Conservation (phyloP, 2,888 invertebrate genomes). For the Didymodactylos carnosus region DNA sequence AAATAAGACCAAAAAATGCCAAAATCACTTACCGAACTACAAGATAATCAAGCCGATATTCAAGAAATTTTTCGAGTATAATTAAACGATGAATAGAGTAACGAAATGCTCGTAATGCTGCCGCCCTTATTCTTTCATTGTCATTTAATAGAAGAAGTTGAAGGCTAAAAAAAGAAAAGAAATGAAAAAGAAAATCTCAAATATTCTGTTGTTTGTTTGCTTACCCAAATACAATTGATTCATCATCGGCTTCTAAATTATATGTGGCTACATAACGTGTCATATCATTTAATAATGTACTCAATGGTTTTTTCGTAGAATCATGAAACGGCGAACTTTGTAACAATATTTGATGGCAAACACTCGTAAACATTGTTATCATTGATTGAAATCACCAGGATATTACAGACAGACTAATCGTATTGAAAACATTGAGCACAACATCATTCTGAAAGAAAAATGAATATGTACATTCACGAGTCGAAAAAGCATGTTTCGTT, state of each 20-base stretch:
- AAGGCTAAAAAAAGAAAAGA: constrained; percentile 52
- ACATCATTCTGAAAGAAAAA: too few relatives aligned
- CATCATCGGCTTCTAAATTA: background rate
- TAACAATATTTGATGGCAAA: too few relatives aligned
- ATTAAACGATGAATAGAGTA: constrained; percentile 57
- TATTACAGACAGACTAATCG: too few relatives aligned
- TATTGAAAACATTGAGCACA: too few relatives aligned
- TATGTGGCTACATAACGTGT: background rate
- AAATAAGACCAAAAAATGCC: background rate
- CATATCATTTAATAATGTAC: background rate
- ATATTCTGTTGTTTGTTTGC: too few relatives aligned
- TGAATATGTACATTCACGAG: too few relatives aligned
- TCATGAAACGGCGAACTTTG: background rate
- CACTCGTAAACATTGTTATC: too few relatives aligned
- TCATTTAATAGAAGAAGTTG: constrained; percentile 63
- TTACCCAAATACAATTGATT: background rate
- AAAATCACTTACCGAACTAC: constrained; percentile 44
- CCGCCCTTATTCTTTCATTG: constrained; percentile 68
- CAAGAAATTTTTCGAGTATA: constrained; percentile 57
- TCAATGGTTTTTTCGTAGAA: background rate
- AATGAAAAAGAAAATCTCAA: background rate
- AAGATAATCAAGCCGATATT: constrained; percentile 60
- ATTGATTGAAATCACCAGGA: too few relatives aligned
- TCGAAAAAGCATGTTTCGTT: too few relatives aligned
- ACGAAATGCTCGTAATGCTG: constrained; percentile 62